These are phyloP conservation scores for Eupithecia subfuscata DNA, from an alignment of 2,888 invertebrate genomes.

Conservation along the genomic window DNA sequence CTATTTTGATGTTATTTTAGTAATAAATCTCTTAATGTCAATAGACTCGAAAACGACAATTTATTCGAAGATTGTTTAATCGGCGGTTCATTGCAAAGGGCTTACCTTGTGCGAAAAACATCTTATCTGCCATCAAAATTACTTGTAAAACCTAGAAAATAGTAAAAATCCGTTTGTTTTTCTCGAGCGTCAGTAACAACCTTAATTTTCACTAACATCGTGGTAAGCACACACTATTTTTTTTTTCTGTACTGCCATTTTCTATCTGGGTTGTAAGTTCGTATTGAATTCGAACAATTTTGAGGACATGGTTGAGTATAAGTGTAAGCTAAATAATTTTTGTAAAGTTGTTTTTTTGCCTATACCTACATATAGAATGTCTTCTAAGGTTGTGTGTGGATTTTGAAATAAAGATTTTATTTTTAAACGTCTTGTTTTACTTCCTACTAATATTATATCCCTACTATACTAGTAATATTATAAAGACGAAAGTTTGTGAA, in stretches of 20 bases:
- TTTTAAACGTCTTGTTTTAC: constrained; percentile 55
- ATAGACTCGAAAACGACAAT: no score
- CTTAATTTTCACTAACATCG: constrained; percentile 1
- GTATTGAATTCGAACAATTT: constrained; percentile 49
- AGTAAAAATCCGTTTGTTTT: no score
- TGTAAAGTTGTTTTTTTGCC: constrained; percentile 66
- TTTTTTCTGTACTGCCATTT: neutral
- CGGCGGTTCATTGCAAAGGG: no score
- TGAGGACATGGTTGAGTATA: constrained; percentile 72
- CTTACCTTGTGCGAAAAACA: no score
- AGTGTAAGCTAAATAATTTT: constrained; percentile 49
- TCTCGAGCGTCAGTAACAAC: no score
- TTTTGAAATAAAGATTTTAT: constrained; percentile 79
- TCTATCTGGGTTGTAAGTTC: neutral
- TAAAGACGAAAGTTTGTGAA: no score
- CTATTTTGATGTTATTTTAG: no score
- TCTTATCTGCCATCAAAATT: no score
- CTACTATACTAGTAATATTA: no score
- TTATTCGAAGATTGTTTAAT: no score
- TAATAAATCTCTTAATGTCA: no score
- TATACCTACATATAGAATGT: constrained; percentile 70
- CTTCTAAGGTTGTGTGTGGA: constrained; percentile 76
- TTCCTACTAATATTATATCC: neutral
- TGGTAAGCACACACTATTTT: neutral
- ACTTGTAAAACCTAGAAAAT: no score